Percentiles rank a stretch among this genome's conserved stretches.
phyloP scores from a whole-genome alignment of 2,113 vertebrate genomes.

The Ochotona curzoniae region DNA sequence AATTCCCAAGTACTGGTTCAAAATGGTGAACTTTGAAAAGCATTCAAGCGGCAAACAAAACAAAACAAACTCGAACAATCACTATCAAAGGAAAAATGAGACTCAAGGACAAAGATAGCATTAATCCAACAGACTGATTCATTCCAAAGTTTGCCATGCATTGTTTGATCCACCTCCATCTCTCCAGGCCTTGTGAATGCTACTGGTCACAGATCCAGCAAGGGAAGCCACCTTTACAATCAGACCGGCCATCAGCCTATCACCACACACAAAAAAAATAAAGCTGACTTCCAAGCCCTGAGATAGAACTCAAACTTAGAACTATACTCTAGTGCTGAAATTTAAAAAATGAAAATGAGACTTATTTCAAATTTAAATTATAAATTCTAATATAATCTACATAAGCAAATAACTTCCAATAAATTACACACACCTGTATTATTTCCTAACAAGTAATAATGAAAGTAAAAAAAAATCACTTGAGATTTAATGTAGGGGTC shows the following conservation, averaged over 20 bases:
- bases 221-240: neutral
- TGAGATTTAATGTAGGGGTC: too few species aligned
- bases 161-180: neutral
- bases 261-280: slow-evolving; percentile 20
- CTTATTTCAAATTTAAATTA: too few species aligned
- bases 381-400: too few species aligned
- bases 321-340: neutral
- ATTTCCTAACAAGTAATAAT: too few species aligned
- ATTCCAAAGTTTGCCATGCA: neutral
- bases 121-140: neutral
- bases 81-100: neutral
- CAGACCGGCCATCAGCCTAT: neutral
- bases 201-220: neutral
- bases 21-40: neutral
- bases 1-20: slow-evolving; percentile 6
- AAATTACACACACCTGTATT: too few species aligned
- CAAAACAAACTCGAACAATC: neutral
- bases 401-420: too few species aligned
- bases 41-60: slow-evolving; percentile 25
- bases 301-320: slow-evolving; percentile 32
- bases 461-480: too few species aligned
- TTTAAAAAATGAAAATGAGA: too few species aligned
- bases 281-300: neutral
- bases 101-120: neutral
- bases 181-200: neutral